Conservation (phyloP, 2,888 invertebrate species). For the Eupelmus urozonus region DNA sequence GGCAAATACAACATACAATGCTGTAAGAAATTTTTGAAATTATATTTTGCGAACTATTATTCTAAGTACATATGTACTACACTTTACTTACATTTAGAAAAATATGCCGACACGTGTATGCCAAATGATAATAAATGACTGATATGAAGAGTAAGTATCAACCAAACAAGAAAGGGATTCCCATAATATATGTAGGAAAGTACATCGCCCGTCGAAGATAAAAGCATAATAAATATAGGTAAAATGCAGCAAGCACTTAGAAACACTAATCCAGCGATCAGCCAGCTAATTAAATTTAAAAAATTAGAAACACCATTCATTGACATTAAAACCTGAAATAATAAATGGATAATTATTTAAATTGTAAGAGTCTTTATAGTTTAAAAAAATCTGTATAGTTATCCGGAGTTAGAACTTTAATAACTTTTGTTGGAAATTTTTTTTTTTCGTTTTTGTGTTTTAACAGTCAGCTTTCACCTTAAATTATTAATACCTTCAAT, state of each 20-base stretch:
- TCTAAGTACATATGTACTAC: no score
- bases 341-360: constrained; percentile 23
- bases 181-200: constrained; percentile 71
- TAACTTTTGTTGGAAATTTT: background rate
- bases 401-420: background rate
- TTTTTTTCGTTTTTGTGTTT: constrained; percentile 57
- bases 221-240: constrained; percentile 69
- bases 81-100: constrained; percentile 73
- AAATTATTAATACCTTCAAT: no score
- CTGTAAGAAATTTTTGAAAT: constrained; percentile 56
- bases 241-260: constrained; percentile 68
- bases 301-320: constrained; percentile 73
- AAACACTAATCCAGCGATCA: constrained; percentile 68
- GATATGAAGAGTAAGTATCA: constrained; percentile 69
- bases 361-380: constrained; percentile 1
- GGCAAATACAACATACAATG: constrained; percentile 59
- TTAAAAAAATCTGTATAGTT: no score
- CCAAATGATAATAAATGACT: constrained; percentile 71
- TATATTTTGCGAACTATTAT: no score
- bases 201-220: constrained; percentile 68
- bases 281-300: constrained; percentile 73
- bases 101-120: constrained; percentile 73
- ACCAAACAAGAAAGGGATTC: constrained; percentile 72
- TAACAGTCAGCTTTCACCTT: constrained; percentile 64
- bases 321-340: constrained; percentile 71